Percentiles rank a stretch among this genome's conserved stretches.
Evolutionary conservation across 2,888 invertebrate genomes (phyloP).

Genomic region (Strigamia transsilvanica): DNA sequence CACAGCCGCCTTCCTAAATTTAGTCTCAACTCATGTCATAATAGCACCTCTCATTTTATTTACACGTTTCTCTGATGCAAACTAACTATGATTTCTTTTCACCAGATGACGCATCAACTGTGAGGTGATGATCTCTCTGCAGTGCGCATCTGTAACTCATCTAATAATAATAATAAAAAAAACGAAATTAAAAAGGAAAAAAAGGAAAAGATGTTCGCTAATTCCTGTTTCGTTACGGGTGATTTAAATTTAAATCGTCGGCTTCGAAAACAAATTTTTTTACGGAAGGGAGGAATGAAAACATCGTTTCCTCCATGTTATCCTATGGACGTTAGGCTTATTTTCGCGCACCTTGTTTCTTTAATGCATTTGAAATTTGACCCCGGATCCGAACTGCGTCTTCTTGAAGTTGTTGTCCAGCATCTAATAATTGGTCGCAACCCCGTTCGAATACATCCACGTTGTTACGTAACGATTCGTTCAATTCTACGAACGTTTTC

Average conservation of each 20-base stretch:
- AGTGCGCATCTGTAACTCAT: neutral
- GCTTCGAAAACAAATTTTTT: neutral
- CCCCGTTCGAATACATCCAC: neutral
- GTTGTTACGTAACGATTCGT: neutral
- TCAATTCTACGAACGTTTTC: slow-evolving; percentile 31
- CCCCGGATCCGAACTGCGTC: neutral
- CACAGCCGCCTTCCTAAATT: slow-evolving; percentile 10
- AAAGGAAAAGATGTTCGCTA: neutral
- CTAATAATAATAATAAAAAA: slow-evolving; percentile 1
- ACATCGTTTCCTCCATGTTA: no score
- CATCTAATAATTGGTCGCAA: neutral
- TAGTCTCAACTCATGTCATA: slow-evolving; percentile 20
- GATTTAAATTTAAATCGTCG: slow-evolving; percentile 8
- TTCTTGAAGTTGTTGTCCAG: slow-evolving; percentile 4
- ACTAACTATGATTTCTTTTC: neutral
- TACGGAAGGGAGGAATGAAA: neutral
- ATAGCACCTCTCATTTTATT: slow-evolving; percentile 1
- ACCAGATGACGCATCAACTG: neutral
- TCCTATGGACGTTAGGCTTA: no score
- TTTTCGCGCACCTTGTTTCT: neutral
- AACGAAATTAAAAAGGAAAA: neutral
- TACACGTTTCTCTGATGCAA: slow-evolving; percentile 4
- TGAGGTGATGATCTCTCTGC: neutral
- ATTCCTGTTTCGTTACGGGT: slow-evolving; percentile 14
- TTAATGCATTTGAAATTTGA: neutral